Base-by-base conservation (phyloP, 2,113 vertebrate species). In the Poicephalus meyeri region DNA sequence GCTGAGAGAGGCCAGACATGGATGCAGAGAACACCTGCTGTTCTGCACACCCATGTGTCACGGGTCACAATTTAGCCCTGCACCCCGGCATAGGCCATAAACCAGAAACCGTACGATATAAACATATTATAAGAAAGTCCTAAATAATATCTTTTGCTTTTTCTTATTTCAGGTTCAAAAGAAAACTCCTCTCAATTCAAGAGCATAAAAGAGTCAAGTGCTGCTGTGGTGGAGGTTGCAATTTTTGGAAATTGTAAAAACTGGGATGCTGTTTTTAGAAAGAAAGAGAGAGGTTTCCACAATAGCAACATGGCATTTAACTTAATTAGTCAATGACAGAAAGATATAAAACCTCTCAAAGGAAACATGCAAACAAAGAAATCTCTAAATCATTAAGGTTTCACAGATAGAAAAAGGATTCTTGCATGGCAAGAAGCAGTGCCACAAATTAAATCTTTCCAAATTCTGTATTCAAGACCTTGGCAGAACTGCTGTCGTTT, bases 291-390 rank as follows among this genome's bases (percentile, higher is more conserved):
- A 50, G 28, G 18, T 86, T 96, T 94, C 72, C 35, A 63, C 60
- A 92, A 80, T n/a, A 92, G 56, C 49, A 88, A 86, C 47, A 47
- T 88, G 66, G 31, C 29, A 92, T 97, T 97, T 97, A 86, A 83
- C 39, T 95, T 92, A 89, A 88, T 95, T 92, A 92, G 35, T 83
- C 88, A 96, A 95, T 89, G 92, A 97, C 25, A 96, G 64, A 82
- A 89, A 92, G 47, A 80, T 69, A 71, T 88, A 96, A 96, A 96
- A 58, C 42, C 29, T 93, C 35, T 82, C 74, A 84, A 94, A 91
- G 71, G 47, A 91, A 87, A 55, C 29, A 53, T 15, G 23, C 17
- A 84, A 93, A 93, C 64, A 83, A 79, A 94, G 80, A 70, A 84
- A 94, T 86, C 64, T 83, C 63, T 50, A 71, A 93, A 74, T 44